phyloP scores from a whole-genome alignment of 2,113 vertebrate genomes.

The Beaufortia kweichowensis region DNA sequence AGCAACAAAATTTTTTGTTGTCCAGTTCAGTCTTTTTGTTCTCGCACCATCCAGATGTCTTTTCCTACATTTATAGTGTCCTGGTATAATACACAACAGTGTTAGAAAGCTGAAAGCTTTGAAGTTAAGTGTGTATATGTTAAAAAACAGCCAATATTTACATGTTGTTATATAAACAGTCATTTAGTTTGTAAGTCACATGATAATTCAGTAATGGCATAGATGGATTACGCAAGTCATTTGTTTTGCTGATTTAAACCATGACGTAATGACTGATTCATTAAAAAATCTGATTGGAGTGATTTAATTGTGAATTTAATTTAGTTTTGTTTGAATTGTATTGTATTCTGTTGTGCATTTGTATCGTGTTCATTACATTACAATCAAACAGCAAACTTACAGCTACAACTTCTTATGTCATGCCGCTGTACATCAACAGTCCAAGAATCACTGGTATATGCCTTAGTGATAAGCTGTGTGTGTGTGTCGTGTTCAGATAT shows the following conservation, averaged over 20 bases:
- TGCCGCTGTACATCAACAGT: background rate
- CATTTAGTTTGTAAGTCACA: too few species aligned
- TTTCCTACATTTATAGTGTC: background rate
- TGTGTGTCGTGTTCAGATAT: background rate
- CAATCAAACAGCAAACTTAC: background rate
- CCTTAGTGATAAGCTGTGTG: background rate
- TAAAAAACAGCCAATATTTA: background rate
- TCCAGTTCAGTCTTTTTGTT: too few species aligned
- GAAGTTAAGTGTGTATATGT: background rate
- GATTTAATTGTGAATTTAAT: too few species aligned
- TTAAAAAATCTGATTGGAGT: too few species aligned
- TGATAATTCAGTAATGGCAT: too few species aligned
- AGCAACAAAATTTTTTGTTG: background rate
- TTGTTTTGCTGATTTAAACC: too few species aligned
- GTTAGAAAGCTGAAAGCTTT: constrained; percentile 1
- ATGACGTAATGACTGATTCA: too few species aligned
- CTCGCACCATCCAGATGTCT: background rate
- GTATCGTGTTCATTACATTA: background rate
- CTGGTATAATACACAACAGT: background rate
- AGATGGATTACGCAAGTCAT: too few species aligned
- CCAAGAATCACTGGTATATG: background rate
- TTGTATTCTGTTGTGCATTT: too few species aligned
- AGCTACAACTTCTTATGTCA: background rate
- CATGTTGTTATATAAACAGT: too few species aligned
- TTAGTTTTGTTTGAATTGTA: too few species aligned